phyloP scores from a whole-genome alignment of 37 sponge, comb jelly and placozoan species.

The Mnemiopsis leidyi region DNA sequence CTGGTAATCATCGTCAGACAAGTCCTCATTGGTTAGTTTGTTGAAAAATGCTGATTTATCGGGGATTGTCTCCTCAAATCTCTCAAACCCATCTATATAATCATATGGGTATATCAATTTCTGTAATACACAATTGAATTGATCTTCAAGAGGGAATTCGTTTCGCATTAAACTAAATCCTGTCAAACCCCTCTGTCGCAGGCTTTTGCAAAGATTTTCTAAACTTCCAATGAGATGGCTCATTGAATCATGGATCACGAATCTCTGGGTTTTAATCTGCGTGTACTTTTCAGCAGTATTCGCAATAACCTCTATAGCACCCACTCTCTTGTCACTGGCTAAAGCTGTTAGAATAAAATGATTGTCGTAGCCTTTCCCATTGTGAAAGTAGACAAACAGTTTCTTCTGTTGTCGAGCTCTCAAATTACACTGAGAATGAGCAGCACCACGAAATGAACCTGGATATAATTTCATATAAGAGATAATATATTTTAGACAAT shows the following conservation, averaged over 20 bases:
- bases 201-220: not conserved
- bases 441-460: not conserved
- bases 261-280: not conserved
- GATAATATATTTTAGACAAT: no score
- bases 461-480: no score
- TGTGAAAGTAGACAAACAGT: not conserved
- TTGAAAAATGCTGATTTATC: not conserved
- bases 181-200: not conserved
- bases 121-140: not conserved
- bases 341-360: not conserved
- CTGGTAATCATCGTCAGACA: not conserved
- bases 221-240: not conserved
- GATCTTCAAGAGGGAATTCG: not conserved
- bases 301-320: not conserved
- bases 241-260: not conserved
- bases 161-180: not conserved
- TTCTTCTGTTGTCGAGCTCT: not conserved
- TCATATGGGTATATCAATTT: not conserved
- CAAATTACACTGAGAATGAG: not conserved
- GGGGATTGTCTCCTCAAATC: not conserved
- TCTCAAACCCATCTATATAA: not conserved
- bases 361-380: not conserved
- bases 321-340: not conserved
- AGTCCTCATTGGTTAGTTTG: not conserved
- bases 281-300: not conserved